Evolutionary conservation across 2,113 vertebrate genomes (phyloP).

Genomic region (Oreochromis aureus): DNA sequence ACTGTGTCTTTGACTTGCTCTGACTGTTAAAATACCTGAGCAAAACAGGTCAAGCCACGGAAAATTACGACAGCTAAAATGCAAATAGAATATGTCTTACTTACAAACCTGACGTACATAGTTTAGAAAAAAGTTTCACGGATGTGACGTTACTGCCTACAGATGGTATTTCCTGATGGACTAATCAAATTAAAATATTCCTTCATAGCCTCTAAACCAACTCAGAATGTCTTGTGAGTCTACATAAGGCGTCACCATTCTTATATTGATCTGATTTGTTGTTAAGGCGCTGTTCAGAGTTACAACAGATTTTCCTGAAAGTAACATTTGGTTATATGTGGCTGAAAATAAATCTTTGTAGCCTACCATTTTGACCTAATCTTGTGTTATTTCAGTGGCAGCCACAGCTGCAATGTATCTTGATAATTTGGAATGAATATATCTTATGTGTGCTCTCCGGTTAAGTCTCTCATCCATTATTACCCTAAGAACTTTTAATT

Average conservation of each 20-base stretch:
- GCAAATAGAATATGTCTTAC: neutral
- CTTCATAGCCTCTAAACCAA: neutral
- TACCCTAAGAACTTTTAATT: too few relatives aligned
- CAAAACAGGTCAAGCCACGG: neutral
- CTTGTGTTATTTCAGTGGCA: neutral
- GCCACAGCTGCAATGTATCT: neutral
- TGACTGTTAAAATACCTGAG: neutral
- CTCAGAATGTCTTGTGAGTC: neutral
- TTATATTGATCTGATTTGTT: neutral
- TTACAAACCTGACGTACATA: neutral
- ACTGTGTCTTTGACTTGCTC: neutral
- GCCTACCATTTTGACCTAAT: neutral
- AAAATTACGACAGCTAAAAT: neutral
- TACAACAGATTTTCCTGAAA: neutral
- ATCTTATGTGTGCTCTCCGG: too few relatives aligned
- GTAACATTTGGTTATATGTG: accelerated
- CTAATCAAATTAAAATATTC: neutral
- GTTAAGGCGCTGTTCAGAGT: neutral
- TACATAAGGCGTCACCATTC: neutral
- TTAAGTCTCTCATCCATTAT: too few relatives aligned
- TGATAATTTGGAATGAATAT: too few relatives aligned
- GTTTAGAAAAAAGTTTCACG: neutral
- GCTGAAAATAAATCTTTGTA: neutral
- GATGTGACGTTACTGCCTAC: constrained; percentile 52
- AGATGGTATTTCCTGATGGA: constrained; percentile 64